Evolutionary conservation across 1,140 invertebrate genomes (phyloP).

Genomic region (Rhynchophorus ferrugineus): DNA sequence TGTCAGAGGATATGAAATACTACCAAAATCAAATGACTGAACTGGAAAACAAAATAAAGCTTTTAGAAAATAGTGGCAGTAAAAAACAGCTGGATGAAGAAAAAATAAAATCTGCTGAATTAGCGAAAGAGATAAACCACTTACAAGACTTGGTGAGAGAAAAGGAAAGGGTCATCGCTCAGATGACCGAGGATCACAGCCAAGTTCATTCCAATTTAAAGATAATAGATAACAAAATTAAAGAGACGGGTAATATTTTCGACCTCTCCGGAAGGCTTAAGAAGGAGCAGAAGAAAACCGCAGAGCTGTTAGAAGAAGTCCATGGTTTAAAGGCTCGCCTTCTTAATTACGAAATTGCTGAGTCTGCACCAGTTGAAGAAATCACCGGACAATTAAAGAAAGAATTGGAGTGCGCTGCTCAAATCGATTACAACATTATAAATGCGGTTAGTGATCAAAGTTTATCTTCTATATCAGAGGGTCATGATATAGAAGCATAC

Average conservation of each 20-base stretch:
- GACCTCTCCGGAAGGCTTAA: slow-evolving; percentile 37
- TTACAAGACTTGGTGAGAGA: slow-evolving; percentile 52
- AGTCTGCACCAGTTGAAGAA: slow-evolving; percentile 46
- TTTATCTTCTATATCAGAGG: slow-evolving; percentile 26
- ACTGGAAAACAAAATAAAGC: slow-evolving; percentile 14
- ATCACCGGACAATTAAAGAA: slow-evolving; percentile 49
- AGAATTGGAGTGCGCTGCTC: slow-evolving; percentile 52
- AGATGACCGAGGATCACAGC: slow-evolving; percentile 48
- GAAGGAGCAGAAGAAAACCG: slow-evolving; percentile 38
- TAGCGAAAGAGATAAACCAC: slow-evolving; percentile 49
- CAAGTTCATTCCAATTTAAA: slow-evolving; percentile 44
- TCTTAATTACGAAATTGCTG: slow-evolving; percentile 30
- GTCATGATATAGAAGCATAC: slow-evolving; percentile 24
- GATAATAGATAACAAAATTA: slow-evolving; percentile 46
- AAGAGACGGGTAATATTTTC: slow-evolving; percentile 38
- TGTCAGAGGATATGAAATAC: slow-evolving; percentile 43
- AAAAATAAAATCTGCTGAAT: slow-evolving; percentile 37
- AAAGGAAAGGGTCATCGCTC: slow-evolving; percentile 46
- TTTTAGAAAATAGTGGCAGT: slow-evolving; percentile 34
- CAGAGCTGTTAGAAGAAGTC: slow-evolving; percentile 39
- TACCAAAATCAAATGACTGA: slow-evolving; percentile 40
- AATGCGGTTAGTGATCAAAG: slow-evolving; percentile 37
- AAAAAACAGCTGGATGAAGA: slow-evolving; percentile 35
- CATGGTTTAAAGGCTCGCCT: slow-evolving; percentile 32
- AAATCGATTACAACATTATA: slow-evolving; percentile 50